phyloP scores from a whole-genome alignment of 2,797 vertebrate genomes.

The Threskiornis aethiopicus region DNA sequence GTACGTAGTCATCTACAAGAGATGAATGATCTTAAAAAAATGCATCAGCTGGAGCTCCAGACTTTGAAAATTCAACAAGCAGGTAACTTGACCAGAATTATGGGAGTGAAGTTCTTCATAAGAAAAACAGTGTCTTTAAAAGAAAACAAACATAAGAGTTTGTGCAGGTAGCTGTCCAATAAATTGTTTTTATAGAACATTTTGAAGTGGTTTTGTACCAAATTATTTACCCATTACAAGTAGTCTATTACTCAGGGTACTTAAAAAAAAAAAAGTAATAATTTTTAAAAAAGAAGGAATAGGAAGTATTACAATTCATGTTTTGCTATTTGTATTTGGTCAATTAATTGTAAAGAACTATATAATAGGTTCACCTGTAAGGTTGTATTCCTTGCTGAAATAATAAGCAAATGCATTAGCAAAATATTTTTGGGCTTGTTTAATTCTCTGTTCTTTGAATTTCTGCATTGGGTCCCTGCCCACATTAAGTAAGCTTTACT shows the following conservation, averaged over 20 bases:
- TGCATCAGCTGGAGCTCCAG: conserved; percentile 70
- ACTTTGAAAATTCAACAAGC: conserved; percentile 58
- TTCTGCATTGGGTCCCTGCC: not conserved
- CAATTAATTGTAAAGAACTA: not conserved
- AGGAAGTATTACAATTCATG: not conserved
- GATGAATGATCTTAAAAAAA: conserved; percentile 71
- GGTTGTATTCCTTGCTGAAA: not conserved
- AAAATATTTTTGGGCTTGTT: not conserved
- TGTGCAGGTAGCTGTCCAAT: not conserved
- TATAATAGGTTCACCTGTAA: not conserved
- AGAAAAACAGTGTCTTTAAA: not conserved
- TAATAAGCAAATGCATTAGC: not conserved
- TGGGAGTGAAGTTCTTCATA: not conserved
- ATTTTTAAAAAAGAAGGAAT: not conserved
- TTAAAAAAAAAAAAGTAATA: not conserved
- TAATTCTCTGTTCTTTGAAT: not conserved
- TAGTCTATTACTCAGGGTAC: not conserved
- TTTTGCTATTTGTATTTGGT: not conserved
- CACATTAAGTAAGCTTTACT: not conserved
- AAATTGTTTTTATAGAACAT: not conserved
- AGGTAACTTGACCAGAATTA: conserved; percentile 70
- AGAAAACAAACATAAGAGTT: not conserved
- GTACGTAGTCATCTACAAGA: conserved; percentile 72
- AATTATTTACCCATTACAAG: not conserved
- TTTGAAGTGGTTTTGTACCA: not conserved